Percentiles rank a stretch among this genome's conserved stretches.
Conservation (phyloP, 2,113 vertebrate species). For the Cavia aperea region DNA sequence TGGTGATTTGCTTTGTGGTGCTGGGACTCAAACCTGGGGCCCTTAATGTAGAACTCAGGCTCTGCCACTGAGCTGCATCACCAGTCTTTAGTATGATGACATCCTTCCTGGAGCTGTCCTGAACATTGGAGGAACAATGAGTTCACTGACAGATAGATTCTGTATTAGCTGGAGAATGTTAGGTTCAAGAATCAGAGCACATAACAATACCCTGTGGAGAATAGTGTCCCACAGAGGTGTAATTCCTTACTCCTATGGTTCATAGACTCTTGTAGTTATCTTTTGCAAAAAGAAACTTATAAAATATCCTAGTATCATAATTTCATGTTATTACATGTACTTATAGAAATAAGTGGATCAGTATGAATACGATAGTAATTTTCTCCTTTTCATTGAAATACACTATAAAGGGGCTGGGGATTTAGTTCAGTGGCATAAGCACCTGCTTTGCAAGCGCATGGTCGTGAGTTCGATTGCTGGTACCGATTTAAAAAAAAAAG, state of each 20-base stretch:
- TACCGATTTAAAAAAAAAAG: too few relatives aligned
- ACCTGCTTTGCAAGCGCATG: too few relatives aligned
- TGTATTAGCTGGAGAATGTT: not conserved
- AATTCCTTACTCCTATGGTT: not conserved
- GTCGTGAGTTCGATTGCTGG: too few relatives aligned
- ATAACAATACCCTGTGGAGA: not conserved
- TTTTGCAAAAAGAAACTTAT: conserved; percentile 9
- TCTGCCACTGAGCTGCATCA: too few relatives aligned
- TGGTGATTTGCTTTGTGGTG: not conserved
- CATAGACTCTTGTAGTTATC: not conserved
- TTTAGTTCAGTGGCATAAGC: too few relatives aligned
- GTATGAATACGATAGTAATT: not conserved
- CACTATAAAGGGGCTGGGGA: not conserved
- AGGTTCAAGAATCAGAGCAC: not conserved
- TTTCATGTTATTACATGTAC: not conserved
- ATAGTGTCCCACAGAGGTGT: conserved; percentile 15
- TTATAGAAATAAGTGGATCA: not conserved
- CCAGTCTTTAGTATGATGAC: not conserved
- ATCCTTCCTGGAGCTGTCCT: not conserved
- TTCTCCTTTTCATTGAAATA: not conserved
- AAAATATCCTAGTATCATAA: not conserved
- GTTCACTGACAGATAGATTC: conserved; percentile 9
- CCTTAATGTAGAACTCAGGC: not conserved
- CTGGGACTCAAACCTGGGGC: not conserved
- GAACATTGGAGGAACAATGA: not conserved